phyloP scores from a whole-genome alignment of 2,113 vertebrate species.

The Myiozetetes cayanensis region DNA sequence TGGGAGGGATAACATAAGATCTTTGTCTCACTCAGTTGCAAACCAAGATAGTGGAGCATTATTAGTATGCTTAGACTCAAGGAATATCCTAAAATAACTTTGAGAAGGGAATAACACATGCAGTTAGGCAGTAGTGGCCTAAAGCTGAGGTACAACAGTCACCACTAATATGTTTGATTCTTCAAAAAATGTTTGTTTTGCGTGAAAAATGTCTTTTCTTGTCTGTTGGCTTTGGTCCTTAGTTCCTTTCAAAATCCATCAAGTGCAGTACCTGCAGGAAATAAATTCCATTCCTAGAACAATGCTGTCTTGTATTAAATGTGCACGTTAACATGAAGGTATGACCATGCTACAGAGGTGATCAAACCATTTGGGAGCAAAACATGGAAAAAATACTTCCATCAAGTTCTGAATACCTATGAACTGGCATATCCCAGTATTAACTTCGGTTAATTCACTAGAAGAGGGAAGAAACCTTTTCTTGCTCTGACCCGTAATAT shows the following conservation, averaged over 20 bases:
- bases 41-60: neutral
- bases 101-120: neutral
- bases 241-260: neutral
- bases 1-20: neutral
- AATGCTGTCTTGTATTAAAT: neutral
- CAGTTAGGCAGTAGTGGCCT: neutral
- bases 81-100: neutral
- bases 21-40: neutral
- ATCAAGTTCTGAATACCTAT: neutral
- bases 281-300: neutral
- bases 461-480: neutral
- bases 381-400: neutral
- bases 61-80: neutral
- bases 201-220: neutral
- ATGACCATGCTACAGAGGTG: neutral
- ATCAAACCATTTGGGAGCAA: neutral
- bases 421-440: neutral
- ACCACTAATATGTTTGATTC: neutral
- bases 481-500: neutral
- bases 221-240: neutral
- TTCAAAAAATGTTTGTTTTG: neutral
- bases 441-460: neutral
- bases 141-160: neutral
- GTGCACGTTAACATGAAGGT: accelerated
- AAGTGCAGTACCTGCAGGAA: neutral